Percentiles rank a stretch among this genome's conserved stretches.
Conservation (phyloP, 2,888 invertebrate genomes). For the Bombyx huttoni region DNA sequence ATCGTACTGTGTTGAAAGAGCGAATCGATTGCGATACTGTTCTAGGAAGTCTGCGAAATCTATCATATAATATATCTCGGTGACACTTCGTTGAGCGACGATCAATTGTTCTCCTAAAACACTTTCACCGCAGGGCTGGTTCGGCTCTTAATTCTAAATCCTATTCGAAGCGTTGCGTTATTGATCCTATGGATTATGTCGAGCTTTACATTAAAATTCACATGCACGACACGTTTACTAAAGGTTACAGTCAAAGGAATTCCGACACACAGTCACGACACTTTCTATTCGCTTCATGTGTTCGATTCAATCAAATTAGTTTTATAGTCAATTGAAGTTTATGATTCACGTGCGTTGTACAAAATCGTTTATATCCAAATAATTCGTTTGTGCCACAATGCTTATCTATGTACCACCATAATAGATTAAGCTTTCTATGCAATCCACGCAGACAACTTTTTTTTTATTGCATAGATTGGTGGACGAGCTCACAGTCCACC, state of each 20-base stretch:
- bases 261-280: conserved; percentile 40
- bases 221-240: conserved; percentile 45
- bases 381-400: neutral
- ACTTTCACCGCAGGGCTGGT: conserved; percentile 49
- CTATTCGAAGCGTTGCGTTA: conserved; percentile 50
- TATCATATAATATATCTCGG: conserved; percentile 46
- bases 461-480: too few species aligned
- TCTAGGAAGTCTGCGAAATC: conserved; percentile 40
- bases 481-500: too few species aligned
- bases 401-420: neutral
- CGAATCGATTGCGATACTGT: conserved; percentile 28
- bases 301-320: conserved; percentile 14
- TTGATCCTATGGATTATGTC: conserved; percentile 37
- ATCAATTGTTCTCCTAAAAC: conserved; percentile 56
- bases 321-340: conserved; percentile 8
- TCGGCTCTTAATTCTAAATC: conserved; percentile 47
- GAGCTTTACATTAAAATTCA: conserved; percentile 37
- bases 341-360: conserved; percentile 13
- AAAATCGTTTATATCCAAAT: conserved; percentile 4
- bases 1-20: conserved; percentile 17
- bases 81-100: conserved; percentile 55
- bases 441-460: neutral
- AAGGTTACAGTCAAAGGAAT: conserved; percentile 39
- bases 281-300: conserved; percentile 42
- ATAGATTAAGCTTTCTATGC: neutral